phyloP scores from a whole-genome alignment of 2,113 vertebrate genomes.

The Rhipidura dahli region DNA sequence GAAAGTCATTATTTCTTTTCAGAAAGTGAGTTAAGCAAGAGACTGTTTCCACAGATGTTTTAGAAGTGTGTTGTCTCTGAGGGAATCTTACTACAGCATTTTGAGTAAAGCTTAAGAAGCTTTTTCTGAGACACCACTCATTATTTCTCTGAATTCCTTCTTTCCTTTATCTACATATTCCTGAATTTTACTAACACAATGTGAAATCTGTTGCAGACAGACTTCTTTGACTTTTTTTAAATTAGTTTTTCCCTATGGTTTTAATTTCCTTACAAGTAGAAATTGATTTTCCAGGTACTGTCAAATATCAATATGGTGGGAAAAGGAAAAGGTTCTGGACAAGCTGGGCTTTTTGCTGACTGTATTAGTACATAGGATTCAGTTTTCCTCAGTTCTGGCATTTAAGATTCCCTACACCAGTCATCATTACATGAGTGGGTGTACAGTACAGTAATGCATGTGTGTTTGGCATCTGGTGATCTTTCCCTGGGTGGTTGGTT shows the following conservation, averaged over 20 bases:
- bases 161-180: neutral
- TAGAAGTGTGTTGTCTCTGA: conserved; percentile 18
- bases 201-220: neutral
- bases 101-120: conserved; percentile 28
- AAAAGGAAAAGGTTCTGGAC: neutral
- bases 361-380: neutral
- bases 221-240: neutral
- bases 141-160: neutral
- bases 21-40: conserved; percentile 14
- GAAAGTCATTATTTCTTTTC: conserved; percentile 43
- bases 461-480: neutral
- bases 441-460: neutral
- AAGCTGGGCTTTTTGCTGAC: neutral
- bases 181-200: neutral
- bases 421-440: neutral
- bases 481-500: neutral
- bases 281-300: neutral
- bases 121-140: neutral
- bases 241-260: fast-evolving
- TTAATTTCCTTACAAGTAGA: neutral
- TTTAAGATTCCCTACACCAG: neutral
- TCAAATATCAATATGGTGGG: neutral
- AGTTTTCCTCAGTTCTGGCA: neutral
- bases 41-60: conserved; percentile 27
- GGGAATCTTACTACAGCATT: neutral